A percentile compares a stretch with the other conserved stretches of the same genome.
phyloP scores from a whole-genome alignment of 2,888 invertebrate genomes.

The Mimumesa dahlbomi region DNA sequence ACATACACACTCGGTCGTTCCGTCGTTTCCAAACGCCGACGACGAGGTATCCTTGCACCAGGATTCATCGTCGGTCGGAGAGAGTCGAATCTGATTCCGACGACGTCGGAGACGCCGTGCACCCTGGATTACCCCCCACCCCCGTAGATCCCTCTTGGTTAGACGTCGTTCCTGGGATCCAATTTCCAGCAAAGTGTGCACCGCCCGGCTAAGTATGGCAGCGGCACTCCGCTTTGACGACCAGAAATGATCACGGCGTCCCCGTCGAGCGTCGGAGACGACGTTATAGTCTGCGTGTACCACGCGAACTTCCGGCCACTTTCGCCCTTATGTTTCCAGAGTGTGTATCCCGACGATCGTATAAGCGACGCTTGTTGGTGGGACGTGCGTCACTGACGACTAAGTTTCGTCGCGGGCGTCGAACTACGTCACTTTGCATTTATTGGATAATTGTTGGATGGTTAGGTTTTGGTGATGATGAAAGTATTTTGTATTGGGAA shows the following conservation, averaged over 20 bases:
- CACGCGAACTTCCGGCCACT: conserved; percentile 15
- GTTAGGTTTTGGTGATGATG: too few relatives aligned
- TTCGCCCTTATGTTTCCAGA: background rate
- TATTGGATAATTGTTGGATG: too few relatives aligned
- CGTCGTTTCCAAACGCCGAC: too few relatives aligned
- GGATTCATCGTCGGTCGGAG: conserved; percentile 25
- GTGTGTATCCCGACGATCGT: background rate
- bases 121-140: conserved; percentile 66
- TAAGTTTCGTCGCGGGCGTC: too few relatives aligned
- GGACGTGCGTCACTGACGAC: too few relatives aligned
- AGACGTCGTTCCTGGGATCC: conserved; percentile 61
- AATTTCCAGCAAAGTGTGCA: conserved; percentile 62
- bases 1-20: background rate
- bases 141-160: conserved; percentile 54
- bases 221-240: conserved; percentile 53
- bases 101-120: conserved; percentile 33
- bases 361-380: too few relatives aligned
- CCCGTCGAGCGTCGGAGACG: conserved; percentile 30
- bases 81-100: conserved; percentile 48
- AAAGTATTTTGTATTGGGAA: too few relatives aligned
- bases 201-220: conserved; percentile 39
- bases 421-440: too few relatives aligned
- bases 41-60: background rate
- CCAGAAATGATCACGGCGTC: conserved; percentile 44
- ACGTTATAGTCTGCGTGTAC: too few relatives aligned